Conservation (phyloP, 1,140 invertebrate species). For the Drepana arcuata region DNA sequence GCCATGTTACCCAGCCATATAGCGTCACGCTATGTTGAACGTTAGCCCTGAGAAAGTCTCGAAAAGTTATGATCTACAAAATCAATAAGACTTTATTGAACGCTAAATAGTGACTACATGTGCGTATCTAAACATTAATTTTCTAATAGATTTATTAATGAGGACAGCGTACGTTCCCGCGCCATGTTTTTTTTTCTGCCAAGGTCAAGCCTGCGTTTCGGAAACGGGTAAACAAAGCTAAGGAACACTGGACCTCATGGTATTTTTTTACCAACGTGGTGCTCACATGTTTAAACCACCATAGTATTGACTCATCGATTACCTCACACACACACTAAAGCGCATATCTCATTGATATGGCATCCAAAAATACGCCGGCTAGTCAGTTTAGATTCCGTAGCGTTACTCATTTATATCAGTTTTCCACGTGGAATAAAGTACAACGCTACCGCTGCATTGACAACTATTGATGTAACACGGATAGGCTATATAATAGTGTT, state of each 20-base stretch:
- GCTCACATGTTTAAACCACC: conserved; percentile 2
- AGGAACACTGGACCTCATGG: conserved; percentile 8
- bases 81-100: conserved; percentile 35
- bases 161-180: conserved; percentile 54
- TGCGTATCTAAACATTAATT: neutral
- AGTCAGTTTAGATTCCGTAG: conserved; percentile 12
- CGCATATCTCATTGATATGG: conserved; percentile 30
- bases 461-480: conserved; percentile 19
- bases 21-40: conserved; percentile 62
- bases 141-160: conserved; percentile 31
- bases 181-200: conserved; percentile 65
- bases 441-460: neutral
- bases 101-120: conserved; percentile 10
- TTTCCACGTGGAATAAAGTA: conserved; percentile 20
- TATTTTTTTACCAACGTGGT: neutral
- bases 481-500: conserved; percentile 46
- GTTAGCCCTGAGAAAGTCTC: conserved; percentile 46
- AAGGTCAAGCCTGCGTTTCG: conserved; percentile 63
- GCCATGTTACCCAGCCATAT: conserved; percentile 56
- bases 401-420: conserved; percentile 1
- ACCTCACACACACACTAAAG: conserved; percentile 40
- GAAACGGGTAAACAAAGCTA: conserved; percentile 65
- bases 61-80: conserved; percentile 44
- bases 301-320: conserved; percentile 52
- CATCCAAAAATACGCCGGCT: conserved; percentile 59